phyloP scores from a whole-genome alignment of 2,888 invertebrate species.

The Hedychridium roseum region DNA sequence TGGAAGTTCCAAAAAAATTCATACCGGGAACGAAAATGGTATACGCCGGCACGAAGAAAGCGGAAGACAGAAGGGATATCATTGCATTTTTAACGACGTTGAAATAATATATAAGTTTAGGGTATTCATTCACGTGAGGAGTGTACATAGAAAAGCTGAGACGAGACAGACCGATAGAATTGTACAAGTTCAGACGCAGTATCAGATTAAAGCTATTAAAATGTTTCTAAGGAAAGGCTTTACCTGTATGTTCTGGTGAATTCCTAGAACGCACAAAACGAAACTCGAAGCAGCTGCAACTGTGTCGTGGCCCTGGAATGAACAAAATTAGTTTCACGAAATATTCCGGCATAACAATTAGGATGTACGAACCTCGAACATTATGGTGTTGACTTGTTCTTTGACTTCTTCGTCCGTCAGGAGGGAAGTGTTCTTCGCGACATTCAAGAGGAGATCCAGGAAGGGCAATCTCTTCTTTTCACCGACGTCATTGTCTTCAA shows the following conservation, averaged over 20 bases:
- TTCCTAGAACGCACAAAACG: constrained; percentile 80
- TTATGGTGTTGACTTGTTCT: constrained; percentile 85
- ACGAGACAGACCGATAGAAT: no score
- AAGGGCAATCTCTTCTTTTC: constrained; percentile 84
- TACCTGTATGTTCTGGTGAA: constrained; percentile 75
- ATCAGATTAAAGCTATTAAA: no score
- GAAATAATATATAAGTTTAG: constrained; percentile 26
- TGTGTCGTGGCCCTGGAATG: constrained; percentile 77
- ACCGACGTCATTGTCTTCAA: constrained; percentile 63
- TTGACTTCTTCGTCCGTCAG: constrained; percentile 81
- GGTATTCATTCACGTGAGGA: not conserved
- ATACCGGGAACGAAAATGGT: constrained; percentile 81
- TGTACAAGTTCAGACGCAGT: no score
- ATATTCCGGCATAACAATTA: constrained; percentile 1
- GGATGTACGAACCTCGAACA: constrained; percentile 76
- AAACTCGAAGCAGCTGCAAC: constrained; percentile 85
- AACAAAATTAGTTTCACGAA: constrained; percentile 9
- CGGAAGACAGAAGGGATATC: constrained; percentile 71
- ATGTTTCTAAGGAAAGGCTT: no score
- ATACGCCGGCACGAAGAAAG: constrained; percentile 76
- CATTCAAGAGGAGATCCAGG: constrained; percentile 84
- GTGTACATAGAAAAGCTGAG: no score
- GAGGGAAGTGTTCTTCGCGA: constrained; percentile 75
- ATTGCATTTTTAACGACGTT: constrained; percentile 70
- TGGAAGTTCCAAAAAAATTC: constrained; percentile 77